Percentiles rank a stretch among this genome's conserved stretches.
Evolutionary conservation across 2,797 vertebrate species (phyloP).

Genomic region (Miichthys miiuy): DNA sequence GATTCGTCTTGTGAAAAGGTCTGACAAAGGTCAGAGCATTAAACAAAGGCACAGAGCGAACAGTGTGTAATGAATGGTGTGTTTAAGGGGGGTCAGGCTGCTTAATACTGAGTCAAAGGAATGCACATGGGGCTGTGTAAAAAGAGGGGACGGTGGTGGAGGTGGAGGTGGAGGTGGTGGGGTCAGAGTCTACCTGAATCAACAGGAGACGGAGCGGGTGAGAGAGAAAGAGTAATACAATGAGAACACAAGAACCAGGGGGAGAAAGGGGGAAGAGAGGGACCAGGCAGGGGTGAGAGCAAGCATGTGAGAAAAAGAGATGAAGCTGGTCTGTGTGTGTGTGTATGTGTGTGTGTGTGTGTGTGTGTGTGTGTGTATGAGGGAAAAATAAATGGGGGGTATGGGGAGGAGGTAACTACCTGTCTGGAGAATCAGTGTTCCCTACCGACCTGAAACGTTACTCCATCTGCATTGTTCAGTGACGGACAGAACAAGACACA

Average conservation of each 20-base stretch:
- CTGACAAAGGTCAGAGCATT: constrained; percentile 58
- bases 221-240: constrained; percentile 57
- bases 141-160: constrained; percentile 33
- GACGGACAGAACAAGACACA: constrained; percentile 85
- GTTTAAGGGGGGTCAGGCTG: constrained; percentile 55
- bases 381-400: constrained; percentile 42
- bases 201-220: constrained; percentile 61
- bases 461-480: constrained; percentile 91
- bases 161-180: constrained; percentile 58
- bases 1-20: constrained; percentile 47
- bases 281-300: constrained; percentile 44
- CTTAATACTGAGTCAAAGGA: constrained; percentile 83
- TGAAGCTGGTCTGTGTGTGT: constrained; percentile 24
- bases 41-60: constrained; percentile 60
- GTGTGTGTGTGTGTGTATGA: constrained; percentile 18
- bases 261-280: constrained; percentile 12
- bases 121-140: constrained; percentile 75
- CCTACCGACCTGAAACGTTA: constrained; percentile 90
- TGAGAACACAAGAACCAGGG: constrained; percentile 43
- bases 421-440: constrained; percentile 86
- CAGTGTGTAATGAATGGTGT: constrained; percentile 63
- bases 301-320: constrained; percentile 52
- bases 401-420: constrained; percentile 58
- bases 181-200: constrained; percentile 70
- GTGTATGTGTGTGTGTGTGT: constrained; percentile 7